Evolutionary conservation across 2,888 invertebrate species (phyloP).

Genomic region (Lepidochrysops patricia): DNA sequence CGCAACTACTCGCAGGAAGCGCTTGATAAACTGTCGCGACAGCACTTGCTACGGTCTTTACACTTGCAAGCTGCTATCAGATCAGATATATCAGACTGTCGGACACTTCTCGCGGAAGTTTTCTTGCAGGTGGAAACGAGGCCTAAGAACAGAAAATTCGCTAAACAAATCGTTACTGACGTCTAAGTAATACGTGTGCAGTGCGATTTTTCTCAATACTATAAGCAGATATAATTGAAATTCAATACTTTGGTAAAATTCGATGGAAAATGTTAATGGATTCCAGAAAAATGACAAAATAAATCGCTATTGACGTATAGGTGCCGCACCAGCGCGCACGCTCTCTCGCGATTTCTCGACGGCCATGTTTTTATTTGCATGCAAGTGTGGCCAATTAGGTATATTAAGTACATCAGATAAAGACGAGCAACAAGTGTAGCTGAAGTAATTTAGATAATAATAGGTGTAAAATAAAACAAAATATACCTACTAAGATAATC

Average conservation of each 20-base stretch:
- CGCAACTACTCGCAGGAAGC: too few species aligned
- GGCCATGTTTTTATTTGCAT: slow-evolving; percentile 63
- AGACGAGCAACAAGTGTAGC: background rate
- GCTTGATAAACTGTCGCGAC: too few species aligned
- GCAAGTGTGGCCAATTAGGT: slow-evolving; percentile 44
- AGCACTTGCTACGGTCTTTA: too few species aligned
- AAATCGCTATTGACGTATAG: slow-evolving; percentile 35
- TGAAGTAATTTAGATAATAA: background rate
- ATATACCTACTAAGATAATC: background rate
- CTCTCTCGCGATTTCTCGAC: slow-evolving; percentile 63
- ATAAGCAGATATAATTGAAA: background rate
- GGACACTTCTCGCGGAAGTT: too few species aligned
- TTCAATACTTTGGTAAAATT: background rate
- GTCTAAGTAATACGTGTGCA: background rate
- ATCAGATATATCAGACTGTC: too few species aligned
- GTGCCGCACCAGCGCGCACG: slow-evolving; percentile 42
- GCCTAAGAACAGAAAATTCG: background rate
- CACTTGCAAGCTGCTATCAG: too few species aligned
- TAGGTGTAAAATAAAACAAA: background rate
- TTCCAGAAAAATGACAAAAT: slow-evolving; percentile 2
- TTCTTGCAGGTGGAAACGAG: too few species aligned
- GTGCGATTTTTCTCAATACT: background rate
- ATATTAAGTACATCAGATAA: slow-evolving; percentile 56
- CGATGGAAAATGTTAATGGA: background rate
- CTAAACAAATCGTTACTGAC: background rate